Evolutionary conservation across 2,888 invertebrate genomes (phyloP).

Genomic region (Phengaris arion): DNA sequence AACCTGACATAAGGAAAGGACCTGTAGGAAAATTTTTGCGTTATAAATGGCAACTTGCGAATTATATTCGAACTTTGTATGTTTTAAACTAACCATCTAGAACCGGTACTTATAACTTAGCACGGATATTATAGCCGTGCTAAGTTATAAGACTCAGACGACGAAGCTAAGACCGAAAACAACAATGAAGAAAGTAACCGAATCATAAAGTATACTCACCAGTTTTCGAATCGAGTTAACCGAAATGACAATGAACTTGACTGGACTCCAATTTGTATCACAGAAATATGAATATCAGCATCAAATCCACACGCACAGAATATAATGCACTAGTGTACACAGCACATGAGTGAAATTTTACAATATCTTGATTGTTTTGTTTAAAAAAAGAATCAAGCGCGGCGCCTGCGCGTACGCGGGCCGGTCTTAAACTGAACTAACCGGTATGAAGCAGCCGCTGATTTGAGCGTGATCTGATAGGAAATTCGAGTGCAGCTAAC

Average conservation of each 20-base stretch:
- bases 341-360: conserved; percentile 40
- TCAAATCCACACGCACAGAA: conserved; percentile 58
- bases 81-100: background rate
- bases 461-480: conserved; percentile 46
- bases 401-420: conserved; percentile 62
- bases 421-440: conserved; percentile 71
- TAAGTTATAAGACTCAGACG: background rate
- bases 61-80: background rate
- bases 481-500: conserved; percentile 47
- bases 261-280: conserved; percentile 55
- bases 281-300: conserved; percentile 51
- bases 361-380: conserved; percentile 33
- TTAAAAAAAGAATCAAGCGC: conserved; percentile 47
- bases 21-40: conserved; percentile 7
- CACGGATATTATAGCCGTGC: background rate
- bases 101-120: background rate
- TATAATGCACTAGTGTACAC: conserved; percentile 39
- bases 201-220: conserved; percentile 54
- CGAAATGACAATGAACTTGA: conserved; percentile 62
- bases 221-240: conserved; percentile 66
- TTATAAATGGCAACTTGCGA: conserved; percentile 4
- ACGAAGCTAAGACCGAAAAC: conserved; percentile 24
- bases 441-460: conserved; percentile 68
- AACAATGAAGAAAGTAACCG: conserved; percentile 53
- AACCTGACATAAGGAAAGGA: conserved; percentile 4